Conservation (phyloP, 2,888 invertebrate genomes). For the Arge pagana region DNA sequence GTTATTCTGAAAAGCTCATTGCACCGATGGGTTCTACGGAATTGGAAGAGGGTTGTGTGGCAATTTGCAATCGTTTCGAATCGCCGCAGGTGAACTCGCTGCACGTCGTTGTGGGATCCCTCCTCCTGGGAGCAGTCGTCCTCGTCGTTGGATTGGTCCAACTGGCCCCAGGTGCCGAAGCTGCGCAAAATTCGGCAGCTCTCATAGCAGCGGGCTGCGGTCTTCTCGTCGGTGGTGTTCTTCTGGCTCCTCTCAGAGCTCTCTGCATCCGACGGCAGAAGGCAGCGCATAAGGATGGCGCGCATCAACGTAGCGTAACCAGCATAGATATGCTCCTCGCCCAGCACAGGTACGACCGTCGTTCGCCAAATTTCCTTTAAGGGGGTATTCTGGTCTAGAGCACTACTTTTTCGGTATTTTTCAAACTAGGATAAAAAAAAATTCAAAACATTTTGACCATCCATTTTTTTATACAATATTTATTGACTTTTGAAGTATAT, state of each 20-base stretch:
- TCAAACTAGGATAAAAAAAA: no score
- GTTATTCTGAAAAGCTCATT: no score
- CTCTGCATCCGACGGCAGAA: conserved; percentile 68
- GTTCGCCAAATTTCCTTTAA: conserved; percentile 25
- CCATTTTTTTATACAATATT: no score
- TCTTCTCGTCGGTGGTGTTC: conserved; percentile 67
- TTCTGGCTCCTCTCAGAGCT: conserved; percentile 70
- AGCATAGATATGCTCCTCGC: conserved; percentile 62
- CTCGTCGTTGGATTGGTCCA: conserved; percentile 78
- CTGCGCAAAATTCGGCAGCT: conserved; percentile 74
- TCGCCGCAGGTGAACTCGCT: conserved; percentile 74
- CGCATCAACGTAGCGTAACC: conserved; percentile 60
- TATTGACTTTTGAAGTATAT: no score
- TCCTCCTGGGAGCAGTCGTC: conserved; percentile 74
- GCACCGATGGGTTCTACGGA: no score
- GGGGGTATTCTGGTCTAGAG: no score
- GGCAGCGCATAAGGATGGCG: conserved; percentile 59
- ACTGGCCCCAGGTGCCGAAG: conserved; percentile 76
- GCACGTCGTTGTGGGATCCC: conserved; percentile 74
- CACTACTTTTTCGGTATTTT: no score
- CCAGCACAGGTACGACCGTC: conserved; percentile 59
- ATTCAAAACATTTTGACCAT: no score
- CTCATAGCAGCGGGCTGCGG: conserved; percentile 71
- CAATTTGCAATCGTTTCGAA: no score
- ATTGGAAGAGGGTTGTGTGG: no score